These are phyloP conservation scores for Mustela nigripes DNA, from an alignment of 2,113 vertebrate species.

Conservation along the genomic window DNA sequence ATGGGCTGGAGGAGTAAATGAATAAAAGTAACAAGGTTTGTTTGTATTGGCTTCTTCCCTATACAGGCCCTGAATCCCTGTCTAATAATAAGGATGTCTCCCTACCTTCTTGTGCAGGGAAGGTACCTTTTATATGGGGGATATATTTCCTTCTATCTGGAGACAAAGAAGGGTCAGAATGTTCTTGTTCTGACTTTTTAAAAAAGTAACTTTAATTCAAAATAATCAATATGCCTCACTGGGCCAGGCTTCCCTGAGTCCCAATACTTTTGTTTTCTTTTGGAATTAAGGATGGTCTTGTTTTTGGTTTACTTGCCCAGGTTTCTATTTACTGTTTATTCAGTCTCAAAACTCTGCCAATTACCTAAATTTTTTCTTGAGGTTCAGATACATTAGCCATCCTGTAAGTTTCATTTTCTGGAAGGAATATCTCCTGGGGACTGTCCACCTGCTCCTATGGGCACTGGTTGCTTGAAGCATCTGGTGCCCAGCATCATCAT, in stretches of 20 bases:
- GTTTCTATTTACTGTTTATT: neutral
- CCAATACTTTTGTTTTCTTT: neutral
- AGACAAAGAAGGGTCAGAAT: neutral
- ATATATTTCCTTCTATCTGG: neutral
- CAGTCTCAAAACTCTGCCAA: neutral
- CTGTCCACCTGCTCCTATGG: neutral
- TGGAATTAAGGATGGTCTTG: neutral
- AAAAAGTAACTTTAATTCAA: neutral
- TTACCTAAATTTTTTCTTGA: neutral
- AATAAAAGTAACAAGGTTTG: neutral
- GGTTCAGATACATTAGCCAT: neutral
- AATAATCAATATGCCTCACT: neutral
- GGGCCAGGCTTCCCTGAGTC: neutral
- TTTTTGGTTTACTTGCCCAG: neutral
- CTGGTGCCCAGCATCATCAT: fast-evolving
- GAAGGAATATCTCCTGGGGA: neutral
- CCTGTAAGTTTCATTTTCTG: neutral
- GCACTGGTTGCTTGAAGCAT: neutral
- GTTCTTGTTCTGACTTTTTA: neutral
- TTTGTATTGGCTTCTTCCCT: neutral
- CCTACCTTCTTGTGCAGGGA: neutral
- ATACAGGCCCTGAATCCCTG: neutral
- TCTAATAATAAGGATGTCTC: neutral
- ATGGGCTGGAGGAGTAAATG: neutral
- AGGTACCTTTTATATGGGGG: neutral